phyloP scores from a whole-genome alignment of 2,888 invertebrate genomes.

The Hypomecis atomaria region DNA sequence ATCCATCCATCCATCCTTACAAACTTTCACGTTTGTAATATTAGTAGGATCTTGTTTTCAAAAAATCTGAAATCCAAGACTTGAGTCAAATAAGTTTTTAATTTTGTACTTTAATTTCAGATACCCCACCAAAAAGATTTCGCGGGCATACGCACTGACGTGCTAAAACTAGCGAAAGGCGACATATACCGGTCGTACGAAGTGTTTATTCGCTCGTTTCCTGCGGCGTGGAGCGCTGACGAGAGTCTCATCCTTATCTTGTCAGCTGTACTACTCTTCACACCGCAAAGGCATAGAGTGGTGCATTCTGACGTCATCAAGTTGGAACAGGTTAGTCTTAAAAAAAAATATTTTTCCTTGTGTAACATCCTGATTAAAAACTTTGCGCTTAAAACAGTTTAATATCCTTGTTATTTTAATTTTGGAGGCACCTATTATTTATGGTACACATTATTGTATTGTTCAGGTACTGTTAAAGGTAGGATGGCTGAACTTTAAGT shows the following conservation, averaged over 20 bases:
- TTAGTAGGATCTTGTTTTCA: too few species aligned
- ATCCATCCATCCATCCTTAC: too few species aligned
- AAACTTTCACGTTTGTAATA: too few species aligned
- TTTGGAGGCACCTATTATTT: too few species aligned
- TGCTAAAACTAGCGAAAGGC: constrained; percentile 95
- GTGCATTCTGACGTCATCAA: constrained; percentile 92
- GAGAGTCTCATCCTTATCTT: constrained; percentile 95
- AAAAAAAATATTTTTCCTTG: neutral
- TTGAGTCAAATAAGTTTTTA: too few species aligned
- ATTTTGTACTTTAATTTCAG: constrained; percentile 73
- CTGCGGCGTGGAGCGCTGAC: constrained; percentile 93
- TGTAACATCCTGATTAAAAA: neutral
- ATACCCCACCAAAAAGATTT: constrained; percentile 91
- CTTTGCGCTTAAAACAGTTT: too few species aligned
- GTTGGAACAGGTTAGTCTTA: neutral
- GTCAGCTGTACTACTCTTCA: constrained; percentile 95
- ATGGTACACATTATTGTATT: too few species aligned
- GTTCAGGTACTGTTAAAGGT: too few species aligned
- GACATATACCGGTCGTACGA: constrained; percentile 94
- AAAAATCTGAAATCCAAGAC: too few species aligned
- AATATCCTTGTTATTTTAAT: too few species aligned
- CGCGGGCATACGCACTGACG: constrained; percentile 93
- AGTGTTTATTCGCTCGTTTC: constrained; percentile 93
- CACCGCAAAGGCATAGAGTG: constrained; percentile 91
- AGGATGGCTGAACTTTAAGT: too few species aligned